Evolutionary conservation across 2,113 vertebrate genomes (phyloP), one percentile per base, ranked within the genome.

Genomic region (Centropristis striata): DNA sequence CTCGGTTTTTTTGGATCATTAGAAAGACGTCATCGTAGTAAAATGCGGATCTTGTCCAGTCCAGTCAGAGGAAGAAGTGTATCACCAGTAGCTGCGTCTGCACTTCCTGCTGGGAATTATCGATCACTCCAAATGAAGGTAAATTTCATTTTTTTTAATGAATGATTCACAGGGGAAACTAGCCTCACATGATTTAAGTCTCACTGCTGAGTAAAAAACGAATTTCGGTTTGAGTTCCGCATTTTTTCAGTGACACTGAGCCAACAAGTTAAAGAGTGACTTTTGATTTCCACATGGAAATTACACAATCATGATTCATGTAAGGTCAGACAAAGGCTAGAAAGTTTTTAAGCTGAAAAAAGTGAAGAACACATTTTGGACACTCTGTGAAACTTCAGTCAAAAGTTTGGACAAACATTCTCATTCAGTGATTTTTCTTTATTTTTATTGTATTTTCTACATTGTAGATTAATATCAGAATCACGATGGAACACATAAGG

Each of bases 11-110:
- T n/a, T 1, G 27, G 60, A 18, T 53, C 2, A 4, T 12, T 1
- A 2, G 2, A 1, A 41, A 64, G 39, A 84, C 65, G 59, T 87
- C 36, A 79, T 55, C 4, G 8, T 0, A 3, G 44, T 13, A 21
- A 50, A 77, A 54, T n/a, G 69, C 55, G 65, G 75, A 79, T 70
- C 41, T 51, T 18, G 18, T 68, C 50, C 21, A 6, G 64, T 25
- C 18, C 2, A 14, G 9, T 4, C 18, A 0, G 36, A 7, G 16
- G 41, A 25, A 15, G 15, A 14, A 5, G 3, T 15, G 14, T 39
- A 6, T 27, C 10, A 20, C 46, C 18, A 61, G 23, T 8, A 25
- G 11, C 16, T 55, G 20, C 27, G 23, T 50, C 14, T 55, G 13
- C 28, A 60, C 44, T 77, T 71, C 66, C 78, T 79, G 42, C 13